These are phyloP conservation scores for Eupsilia transversa DNA, from an alignment of 2,888 invertebrate species.

Conservation along the genomic window DNA sequence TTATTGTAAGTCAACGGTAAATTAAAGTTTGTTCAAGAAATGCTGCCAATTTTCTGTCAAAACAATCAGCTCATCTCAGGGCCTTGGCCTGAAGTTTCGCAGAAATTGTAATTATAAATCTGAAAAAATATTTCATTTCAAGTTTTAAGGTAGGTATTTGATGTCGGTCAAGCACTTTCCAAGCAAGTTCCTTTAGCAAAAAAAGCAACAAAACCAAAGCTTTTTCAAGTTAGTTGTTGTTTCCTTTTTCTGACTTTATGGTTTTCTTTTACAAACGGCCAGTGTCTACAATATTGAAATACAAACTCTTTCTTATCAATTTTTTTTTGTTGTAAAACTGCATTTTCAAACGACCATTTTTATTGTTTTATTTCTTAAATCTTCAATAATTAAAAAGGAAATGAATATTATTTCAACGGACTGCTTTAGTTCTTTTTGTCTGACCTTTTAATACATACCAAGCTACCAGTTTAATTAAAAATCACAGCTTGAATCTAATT, in stretches of 20 bases:
- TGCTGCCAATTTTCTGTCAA: constrained; percentile 69
- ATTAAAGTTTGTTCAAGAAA: constrained; percentile 48
- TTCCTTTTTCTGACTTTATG: neutral
- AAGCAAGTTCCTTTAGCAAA: neutral
- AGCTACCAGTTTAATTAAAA: constrained; percentile 6
- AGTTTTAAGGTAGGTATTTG: neutral
- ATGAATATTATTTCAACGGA: neutral
- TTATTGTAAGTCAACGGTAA: constrained; percentile 34
- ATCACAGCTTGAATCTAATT: constrained; percentile 21
- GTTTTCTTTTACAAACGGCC: neutral
- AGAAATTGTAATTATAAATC: constrained; percentile 24
- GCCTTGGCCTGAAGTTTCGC: constrained; percentile 59
- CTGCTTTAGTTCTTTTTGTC: neutral
- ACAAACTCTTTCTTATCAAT: no score
- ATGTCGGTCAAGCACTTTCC: neutral
- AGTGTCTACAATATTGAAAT: neutral
- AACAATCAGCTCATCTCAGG: constrained; percentile 54
- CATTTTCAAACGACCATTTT: neutral
- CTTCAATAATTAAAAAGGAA: neutral
- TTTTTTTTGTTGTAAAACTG: no score
- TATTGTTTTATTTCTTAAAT: neutral
- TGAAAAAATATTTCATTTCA: constrained; percentile 1
- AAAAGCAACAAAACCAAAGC: neutral
- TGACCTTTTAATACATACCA: neutral
- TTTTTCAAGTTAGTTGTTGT: neutral